Percentiles rank a stretch among this genome's conserved stretches.
phyloP scores from a whole-genome alignment of 2,888 invertebrate genomes.

The Hirudinaria manillensis region DNA sequence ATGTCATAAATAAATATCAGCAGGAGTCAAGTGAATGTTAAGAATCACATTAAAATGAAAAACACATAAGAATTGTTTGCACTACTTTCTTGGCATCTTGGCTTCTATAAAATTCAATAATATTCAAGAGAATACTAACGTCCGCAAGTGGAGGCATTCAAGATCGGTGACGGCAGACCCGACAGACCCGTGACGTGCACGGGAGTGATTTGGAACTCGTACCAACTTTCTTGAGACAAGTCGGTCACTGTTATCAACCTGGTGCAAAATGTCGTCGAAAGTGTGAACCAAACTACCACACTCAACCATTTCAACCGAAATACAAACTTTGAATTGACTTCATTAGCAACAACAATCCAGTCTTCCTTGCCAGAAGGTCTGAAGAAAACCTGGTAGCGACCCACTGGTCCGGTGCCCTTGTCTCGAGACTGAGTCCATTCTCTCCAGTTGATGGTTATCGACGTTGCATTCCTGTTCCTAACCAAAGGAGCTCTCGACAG shows the following conservation, averaged over 20 bases:
- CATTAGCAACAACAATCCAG: neutral
- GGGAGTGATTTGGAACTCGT: conserved; percentile 37
- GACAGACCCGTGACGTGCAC: conserved; percentile 34
- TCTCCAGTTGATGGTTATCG: conserved; percentile 36
- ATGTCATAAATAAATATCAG: neutral
- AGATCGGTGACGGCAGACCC: conserved; percentile 34
- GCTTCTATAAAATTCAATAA: too few species aligned
- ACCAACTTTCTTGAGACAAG: conserved; percentile 27
- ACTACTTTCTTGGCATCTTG: too few species aligned
- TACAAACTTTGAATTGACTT: neutral
- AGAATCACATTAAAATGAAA: too few species aligned
- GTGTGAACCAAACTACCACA: neutral
- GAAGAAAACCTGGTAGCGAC: conserved; percentile 37
- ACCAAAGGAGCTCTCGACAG: conserved; percentile 33
- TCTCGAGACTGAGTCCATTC: conserved; percentile 36
- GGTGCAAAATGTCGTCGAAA: neutral
- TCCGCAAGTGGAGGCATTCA: conserved; percentile 37
- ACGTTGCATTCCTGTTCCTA: conserved; percentile 28
- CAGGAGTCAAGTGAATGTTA: neutral
- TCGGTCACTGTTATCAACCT: neutral
- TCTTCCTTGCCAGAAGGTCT: conserved; percentile 8
- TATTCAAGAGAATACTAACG: conserved; percentile 34
- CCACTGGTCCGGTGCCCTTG: conserved; percentile 37
- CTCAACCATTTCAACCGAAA: neutral
- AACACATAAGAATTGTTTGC: too few species aligned